A percentile compares a stretch with the other conserved stretches of the same genome.
Conservation (phyloP, 2,113 vertebrate species). For the Trachemys scripta region DNA sequence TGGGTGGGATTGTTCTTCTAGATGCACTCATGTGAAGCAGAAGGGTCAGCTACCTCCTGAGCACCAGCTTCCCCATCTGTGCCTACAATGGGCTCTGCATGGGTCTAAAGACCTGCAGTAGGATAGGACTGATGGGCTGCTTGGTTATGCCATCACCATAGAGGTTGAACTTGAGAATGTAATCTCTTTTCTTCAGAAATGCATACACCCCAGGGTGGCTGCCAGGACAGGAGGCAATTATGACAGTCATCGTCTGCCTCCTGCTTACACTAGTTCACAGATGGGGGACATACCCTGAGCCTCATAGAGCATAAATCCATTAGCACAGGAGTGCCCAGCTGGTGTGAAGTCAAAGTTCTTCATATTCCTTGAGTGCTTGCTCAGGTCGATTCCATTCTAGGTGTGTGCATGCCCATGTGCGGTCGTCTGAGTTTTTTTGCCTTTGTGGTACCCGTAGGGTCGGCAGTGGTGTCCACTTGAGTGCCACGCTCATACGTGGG, state of each 20-base stretch:
- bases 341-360: background rate
- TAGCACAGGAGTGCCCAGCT: fast-evolving
- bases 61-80: background rate
- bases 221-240: background rate
- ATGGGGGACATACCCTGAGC: background rate
- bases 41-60: background rate
- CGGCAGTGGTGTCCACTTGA: no score
- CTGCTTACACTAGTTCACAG: background rate
- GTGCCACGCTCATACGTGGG: no score
- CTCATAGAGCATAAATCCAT: fast-evolving
- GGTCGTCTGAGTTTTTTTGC: no score
- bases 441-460: no score
- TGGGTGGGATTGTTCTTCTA: background rate
- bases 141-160: background rate
- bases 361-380: background rate
- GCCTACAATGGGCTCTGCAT: background rate
- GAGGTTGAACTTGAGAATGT: background rate
- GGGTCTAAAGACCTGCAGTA: background rate
- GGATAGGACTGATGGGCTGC: background rate
- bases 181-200: background rate
- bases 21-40: background rate
- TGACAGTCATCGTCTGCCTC: background rate
- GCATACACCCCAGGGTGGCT: no score
- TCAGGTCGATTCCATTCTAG: no score
- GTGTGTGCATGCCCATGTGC: no score